phyloP scores from a whole-genome alignment of 2,888 invertebrate genomes.

The Palloptera scutellata region DNA sequence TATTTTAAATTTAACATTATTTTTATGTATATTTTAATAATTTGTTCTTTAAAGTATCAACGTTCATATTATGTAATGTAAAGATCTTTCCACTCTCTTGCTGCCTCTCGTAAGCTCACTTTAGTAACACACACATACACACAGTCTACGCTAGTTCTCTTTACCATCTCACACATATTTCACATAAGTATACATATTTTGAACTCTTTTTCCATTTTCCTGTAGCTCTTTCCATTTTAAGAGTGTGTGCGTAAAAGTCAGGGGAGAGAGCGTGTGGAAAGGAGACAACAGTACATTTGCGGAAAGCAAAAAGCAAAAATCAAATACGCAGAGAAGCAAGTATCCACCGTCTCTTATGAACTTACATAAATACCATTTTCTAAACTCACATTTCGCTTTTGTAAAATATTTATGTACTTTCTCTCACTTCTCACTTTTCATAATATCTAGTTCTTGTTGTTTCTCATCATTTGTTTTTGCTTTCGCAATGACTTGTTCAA shows the following conservation, averaged over 20 bases:
- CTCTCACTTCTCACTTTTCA: constrained; percentile 24
- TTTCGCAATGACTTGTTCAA: too few relatives aligned
- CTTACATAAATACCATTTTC: constrained; percentile 2
- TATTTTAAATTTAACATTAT: constrained; percentile 10
- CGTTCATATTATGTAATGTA: constrained; percentile 38
- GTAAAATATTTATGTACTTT: constrained; percentile 57
- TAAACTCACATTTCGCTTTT: constrained; percentile 45
- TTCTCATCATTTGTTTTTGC: constrained; percentile 10
- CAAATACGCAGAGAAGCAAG: background rate
- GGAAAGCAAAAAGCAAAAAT: background rate
- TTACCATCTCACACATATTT: background rate
- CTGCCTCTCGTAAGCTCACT: constrained; percentile 2
- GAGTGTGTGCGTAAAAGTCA: background rate
- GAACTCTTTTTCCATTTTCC: background rate
- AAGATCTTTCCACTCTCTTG: constrained; percentile 12
- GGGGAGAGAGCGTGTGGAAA: background rate
- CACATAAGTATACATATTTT: background rate
- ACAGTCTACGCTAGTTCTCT: background rate
- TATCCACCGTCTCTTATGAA: constrained; percentile 17
- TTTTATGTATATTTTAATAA: background rate
- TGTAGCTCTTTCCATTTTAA: background rate
- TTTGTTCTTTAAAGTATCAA: constrained; percentile 19
- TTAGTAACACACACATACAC: background rate
- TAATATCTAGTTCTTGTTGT: constrained; percentile 37
- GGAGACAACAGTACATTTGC: background rate